A percentile compares a stretch with the other conserved stretches of the same genome.
These are phyloP conservation scores for Eutrigla gurnardus DNA, from an alignment of 2,797 vertebrate species.

Conservation along the genomic window DNA sequence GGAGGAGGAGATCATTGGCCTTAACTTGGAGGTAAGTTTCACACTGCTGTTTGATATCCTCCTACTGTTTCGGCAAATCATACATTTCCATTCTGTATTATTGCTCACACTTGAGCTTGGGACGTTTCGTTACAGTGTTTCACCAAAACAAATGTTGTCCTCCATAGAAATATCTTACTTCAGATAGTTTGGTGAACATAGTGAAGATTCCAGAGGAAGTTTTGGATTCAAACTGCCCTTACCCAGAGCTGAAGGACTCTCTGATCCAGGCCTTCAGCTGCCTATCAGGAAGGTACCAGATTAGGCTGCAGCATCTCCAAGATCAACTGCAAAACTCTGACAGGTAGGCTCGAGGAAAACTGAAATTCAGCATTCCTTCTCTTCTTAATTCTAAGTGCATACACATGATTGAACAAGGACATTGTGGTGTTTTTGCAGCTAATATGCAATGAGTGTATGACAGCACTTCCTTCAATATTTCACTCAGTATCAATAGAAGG, in stretches of 20 bases:
- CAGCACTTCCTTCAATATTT: constrained; percentile 6
- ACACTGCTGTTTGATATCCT: not conserved
- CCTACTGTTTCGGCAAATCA: not conserved
- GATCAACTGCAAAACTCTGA: constrained; percentile 76
- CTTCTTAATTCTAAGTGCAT: not conserved
- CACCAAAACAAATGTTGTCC: constrained; percentile 26
- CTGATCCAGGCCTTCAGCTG: constrained; percentile 85
- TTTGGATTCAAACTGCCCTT: constrained; percentile 86
- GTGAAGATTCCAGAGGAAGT: constrained; percentile 84
- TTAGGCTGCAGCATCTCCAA: constrained; percentile 79
- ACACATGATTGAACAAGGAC: constrained; percentile 6
- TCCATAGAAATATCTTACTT: constrained; percentile 72
- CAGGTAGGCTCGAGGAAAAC: constrained; percentile 78
- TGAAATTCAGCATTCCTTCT: not conserved
- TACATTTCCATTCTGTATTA: not conserved
- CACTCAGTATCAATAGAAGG: constrained; percentile 36
- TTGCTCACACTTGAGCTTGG: not conserved
- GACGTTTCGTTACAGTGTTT: not conserved
- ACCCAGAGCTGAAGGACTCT: constrained; percentile 86
- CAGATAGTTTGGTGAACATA: constrained; percentile 51
- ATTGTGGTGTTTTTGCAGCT: constrained; percentile 5
- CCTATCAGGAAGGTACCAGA: constrained; percentile 83
- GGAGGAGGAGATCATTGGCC: constrained; percentile 81
- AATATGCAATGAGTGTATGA: constrained; percentile 4
- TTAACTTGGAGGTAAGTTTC: constrained; percentile 74